Conservation (phyloP, 2,797 vertebrate genomes). For the Gymnoscopelus microlampas region DNA sequence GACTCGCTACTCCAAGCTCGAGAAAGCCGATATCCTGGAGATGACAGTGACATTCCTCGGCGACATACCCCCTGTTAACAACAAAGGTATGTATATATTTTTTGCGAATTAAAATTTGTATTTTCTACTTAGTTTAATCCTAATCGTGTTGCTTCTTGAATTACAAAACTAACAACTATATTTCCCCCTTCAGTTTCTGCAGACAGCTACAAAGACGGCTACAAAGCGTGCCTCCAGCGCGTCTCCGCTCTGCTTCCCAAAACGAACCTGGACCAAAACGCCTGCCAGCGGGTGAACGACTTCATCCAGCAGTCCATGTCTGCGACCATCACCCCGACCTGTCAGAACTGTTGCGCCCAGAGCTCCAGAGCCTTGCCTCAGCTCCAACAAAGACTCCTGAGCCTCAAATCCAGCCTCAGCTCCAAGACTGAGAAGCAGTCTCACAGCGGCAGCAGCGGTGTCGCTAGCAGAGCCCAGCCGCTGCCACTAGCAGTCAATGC, state of each 20-base stretch:
- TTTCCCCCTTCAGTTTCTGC: constrained; percentile 39
- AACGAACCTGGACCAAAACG: constrained; percentile 72
- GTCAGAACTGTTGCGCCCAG: constrained; percentile 72
- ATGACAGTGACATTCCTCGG: constrained; percentile 90
- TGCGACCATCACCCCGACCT: constrained; percentile 50
- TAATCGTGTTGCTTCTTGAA: background rate
- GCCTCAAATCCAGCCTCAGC: constrained; percentile 63
- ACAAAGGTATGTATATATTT: constrained; percentile 71
- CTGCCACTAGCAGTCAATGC: constrained; percentile 29
- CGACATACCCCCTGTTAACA: constrained; percentile 70
- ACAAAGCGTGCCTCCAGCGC: constrained; percentile 84
- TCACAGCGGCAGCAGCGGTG: constrained; percentile 21
- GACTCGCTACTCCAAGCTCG: constrained; percentile 85
- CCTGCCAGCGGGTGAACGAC: constrained; percentile 73
- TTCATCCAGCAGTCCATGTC: constrained; percentile 77
- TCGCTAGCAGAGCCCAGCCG: constrained; percentile 26
- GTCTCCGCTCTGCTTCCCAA: constrained; percentile 80
- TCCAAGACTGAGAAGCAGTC: constrained; percentile 48
- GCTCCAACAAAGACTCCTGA: constrained; percentile 69
- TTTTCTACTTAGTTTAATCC: background rate
- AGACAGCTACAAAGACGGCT: constrained; percentile 85
- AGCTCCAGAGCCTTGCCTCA: constrained; percentile 59
- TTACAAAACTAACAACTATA: constrained; percentile 37
- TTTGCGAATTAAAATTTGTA: background rate
- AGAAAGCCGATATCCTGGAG: constrained; percentile 91